Evolutionary conservation across 2,113 vertebrate species (phyloP), one percentile per base, ranked within the genome.

Genomic region (Hipposideros armiger): DNA sequence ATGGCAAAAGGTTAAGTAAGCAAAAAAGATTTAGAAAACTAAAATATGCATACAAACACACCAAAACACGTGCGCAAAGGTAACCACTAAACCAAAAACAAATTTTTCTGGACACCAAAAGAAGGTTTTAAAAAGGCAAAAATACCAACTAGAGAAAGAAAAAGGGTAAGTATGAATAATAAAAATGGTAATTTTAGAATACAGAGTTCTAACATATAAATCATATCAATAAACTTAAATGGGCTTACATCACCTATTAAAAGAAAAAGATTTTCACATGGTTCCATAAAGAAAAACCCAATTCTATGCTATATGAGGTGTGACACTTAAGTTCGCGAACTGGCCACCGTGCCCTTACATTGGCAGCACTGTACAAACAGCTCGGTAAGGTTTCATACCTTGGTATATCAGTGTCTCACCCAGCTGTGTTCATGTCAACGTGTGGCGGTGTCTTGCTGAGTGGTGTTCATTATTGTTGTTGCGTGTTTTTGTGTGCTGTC

Each of bases 81-180:
- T 10, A 70, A 78, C 64, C 11, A 30, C 62, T 91, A 7, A 32
- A 91, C 45, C 64, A 62, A 70, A 85, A 54, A 30, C 24, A 76
- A 58, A 90, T 84, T 52, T 89, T 88, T 32, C n/a, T 50, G 50
- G 60, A 54, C 78, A 88, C 47, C 30, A 83, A 94, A 89, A 42
- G n/a, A 87, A 72, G 30, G 32, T 20, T 40, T 54, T 26, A 52
- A 50, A 70, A 91, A 74, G 28, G 16, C 30, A 82, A 36, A 69
- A 80, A 56, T 78, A 54, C 16, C 32, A 87, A 64, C 64, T 52
- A 74, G 4, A 78, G 32, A 10, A 9, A 30, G 16, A 24, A 62
- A 86, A 93, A 30, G 7, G 56, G 2, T 74, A 87, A 62, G 19
- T 74, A 11, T 56, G 32, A 91, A 52, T 88, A 88, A 82, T 50